These are phyloP conservation scores for Campoplex nolae DNA, from an alignment of 2,888 invertebrate species.

Conservation along the genomic window DNA sequence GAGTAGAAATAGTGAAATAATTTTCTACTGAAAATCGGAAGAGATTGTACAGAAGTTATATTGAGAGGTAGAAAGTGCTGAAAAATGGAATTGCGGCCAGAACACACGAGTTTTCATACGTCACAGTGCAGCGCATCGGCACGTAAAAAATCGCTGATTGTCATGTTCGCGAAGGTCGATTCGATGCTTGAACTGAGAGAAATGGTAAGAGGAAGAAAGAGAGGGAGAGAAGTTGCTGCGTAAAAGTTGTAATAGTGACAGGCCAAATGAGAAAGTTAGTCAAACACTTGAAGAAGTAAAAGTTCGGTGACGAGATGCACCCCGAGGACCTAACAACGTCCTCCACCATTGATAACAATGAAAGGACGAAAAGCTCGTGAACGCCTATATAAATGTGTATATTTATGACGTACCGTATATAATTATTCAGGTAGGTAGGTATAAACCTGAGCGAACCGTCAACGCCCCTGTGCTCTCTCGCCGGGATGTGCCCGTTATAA, in stretches of 20 bases:
- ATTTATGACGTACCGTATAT: not conserved
- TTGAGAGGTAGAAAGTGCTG: no score
- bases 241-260: not conserved
- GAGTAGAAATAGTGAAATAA: no score
- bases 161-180: no score
- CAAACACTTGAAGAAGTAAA: conserved; percentile 54
- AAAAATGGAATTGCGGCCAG: no score
- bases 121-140: no score
- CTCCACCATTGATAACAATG: conserved; percentile 9
- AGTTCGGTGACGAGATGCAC: conserved; percentile 47
- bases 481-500: conserved; percentile 63
- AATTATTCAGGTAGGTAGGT: conserved; percentile 14
- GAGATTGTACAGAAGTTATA: no score
- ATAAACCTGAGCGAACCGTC: conserved; percentile 48
- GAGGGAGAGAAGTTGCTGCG: not conserved
- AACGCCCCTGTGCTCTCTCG: conserved; percentile 42
- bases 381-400: not conserved
- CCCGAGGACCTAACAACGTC: conserved; percentile 24
- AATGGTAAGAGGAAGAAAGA: not conserved
- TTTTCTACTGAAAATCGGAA: no score
- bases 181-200: no score
- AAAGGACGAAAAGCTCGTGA: conserved; percentile 2
- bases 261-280: conserved; percentile 55
- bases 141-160: no score
- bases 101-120: no score